Evolutionary conservation across 2,113 vertebrate genomes (phyloP).

Genomic region (Oryctolagus cuniculus): mOryCun1.1 NC_091435.1:87693001-87693500

Average conservation of each 20-base stretch:
- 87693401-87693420: too few species aligned
- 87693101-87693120: background rate
- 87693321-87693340: background rate
- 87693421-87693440: too few species aligned
- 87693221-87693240: background rate
- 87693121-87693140: background rate
- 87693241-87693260: background rate
- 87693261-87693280: background rate
- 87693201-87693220: background rate
- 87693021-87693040: too few species aligned
- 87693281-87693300: background rate
- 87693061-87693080: too few species aligned
- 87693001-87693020: too few species aligned
- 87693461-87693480: too few species aligned
- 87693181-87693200: background rate
- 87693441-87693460: too few species aligned
- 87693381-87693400: too few species aligned
- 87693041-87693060: too few species aligned
- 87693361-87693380: too few species aligned
- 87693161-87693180: background rate
- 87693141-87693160: background rate
- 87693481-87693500: too few species aligned
- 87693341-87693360: background rate
- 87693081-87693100: background rate
- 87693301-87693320: background rate